Evolutionary conservation across 2,888 invertebrate species (phyloP), one percentile per base, ranked within the genome.

Genomic region (Tachystola acroxantha): DNA sequence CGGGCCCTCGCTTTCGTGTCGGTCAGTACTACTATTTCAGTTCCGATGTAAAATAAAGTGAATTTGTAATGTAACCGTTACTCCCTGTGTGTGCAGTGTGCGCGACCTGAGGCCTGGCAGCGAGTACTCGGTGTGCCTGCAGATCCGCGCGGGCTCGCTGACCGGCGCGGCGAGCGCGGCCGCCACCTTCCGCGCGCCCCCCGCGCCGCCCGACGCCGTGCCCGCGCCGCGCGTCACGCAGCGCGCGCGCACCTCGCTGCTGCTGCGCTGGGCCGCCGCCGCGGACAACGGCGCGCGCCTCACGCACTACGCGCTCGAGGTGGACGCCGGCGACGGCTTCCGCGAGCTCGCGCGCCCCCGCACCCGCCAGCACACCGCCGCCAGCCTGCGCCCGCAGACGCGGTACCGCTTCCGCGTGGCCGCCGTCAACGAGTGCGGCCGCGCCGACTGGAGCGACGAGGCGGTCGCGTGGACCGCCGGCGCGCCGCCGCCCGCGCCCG

Each of bases 51-150:
- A n/a, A n/a, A 24, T 24, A 9, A 24, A 24, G 24, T 24, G 16
- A 16, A 16, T 4, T 4, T 4, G 16, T 6, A 16, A 16, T 16
- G 16, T 16, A 16, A 3, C 16, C 3, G 16, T 16, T 4, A 16
- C 16, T 16, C 6, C 16, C 4, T 34, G 10, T 26, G 1, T 3
- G 45, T 45, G 2, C 63, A 87, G 87, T 54, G 92, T 96, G 45
- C 92, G 94, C 70, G 95, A 96, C 76, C 85, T 96, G 58, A 91
- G 92, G 68, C 96, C 96, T 9, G 95, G 94, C n/a, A 93, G 94
- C 66, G 94, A 95, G 67, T 96, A 96, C 79, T 91, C 93, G 42
- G 92, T 96, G 51, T 93, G 94, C 59, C 86, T 94, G 48, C 93
- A 93, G 75, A 94, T 94, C 52, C 91, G 92, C 58, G 77, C 93